Evolutionary conservation across 2,113 vertebrate genomes (phyloP).

Genomic region (Tiliqua scincoides): DNA sequence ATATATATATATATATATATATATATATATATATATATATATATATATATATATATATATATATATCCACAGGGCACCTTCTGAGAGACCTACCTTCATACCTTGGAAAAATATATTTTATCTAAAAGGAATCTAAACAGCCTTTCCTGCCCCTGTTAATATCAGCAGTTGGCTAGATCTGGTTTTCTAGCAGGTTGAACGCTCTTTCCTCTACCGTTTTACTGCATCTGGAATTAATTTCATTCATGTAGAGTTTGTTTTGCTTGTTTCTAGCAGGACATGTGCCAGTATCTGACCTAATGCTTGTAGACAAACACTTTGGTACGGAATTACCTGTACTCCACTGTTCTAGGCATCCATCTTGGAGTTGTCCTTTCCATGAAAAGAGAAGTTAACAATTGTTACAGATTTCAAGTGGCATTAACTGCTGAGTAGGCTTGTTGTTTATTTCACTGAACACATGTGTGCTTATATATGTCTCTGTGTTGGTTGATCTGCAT

Average conservation of each 20-base stretch:
- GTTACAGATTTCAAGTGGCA: neutral
- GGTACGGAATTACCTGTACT: neutral
- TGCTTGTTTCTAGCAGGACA: constrained; percentile 26
- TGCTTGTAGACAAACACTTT: neutral
- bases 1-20: no score
- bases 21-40: no score
- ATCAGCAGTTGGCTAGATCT: neutral
- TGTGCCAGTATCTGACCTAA: neutral
- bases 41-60: no score
- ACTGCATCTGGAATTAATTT: constrained; percentile 42
- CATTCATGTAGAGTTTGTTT: neutral
- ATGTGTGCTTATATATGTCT: neutral
- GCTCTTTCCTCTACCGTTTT: neutral
- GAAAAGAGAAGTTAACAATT: neutral
- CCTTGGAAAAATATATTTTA: neutral
- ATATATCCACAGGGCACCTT: neutral
- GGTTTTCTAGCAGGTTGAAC: constrained; percentile 27
- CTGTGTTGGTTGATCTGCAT: no score
- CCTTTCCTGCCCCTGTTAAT: neutral
- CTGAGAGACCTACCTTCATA: neutral
- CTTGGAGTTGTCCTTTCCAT: neutral
- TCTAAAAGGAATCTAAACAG: neutral
- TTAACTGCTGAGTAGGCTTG: neutral
- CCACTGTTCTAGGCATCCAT: neutral
- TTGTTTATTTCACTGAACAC: neutral